Evolutionary conservation across 2,888 invertebrate species (phyloP).

Genomic region (Tachina fera): DNA sequence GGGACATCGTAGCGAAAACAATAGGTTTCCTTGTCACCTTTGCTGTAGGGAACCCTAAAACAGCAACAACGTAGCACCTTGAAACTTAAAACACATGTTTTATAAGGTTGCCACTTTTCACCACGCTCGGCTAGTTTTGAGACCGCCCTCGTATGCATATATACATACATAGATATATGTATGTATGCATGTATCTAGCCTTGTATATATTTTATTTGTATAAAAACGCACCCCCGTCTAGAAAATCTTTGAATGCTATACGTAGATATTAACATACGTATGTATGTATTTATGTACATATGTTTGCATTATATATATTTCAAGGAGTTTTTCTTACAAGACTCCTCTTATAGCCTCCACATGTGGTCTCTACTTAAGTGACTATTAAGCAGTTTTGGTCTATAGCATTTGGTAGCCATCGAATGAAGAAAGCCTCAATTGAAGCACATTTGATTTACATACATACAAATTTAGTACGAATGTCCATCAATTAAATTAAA

Average conservation of each 20-base stretch:
- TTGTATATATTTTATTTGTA: neutral
- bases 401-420: neutral
- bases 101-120: no score
- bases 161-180: no score
- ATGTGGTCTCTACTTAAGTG: conserved; percentile 48
- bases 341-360: conserved; percentile 26
- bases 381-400: conserved; percentile 33
- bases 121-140: no score
- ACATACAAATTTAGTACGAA: neutral
- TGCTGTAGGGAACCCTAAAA: no score
- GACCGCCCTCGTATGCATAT: no score
- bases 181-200: no score
- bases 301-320: neutral
- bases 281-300: neutral
- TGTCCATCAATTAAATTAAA: neutral
- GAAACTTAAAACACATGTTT: no score
- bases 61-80: no score
- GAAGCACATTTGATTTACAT: neutral
- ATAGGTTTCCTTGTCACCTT: no score
- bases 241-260: conserved; percentile 24
- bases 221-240: conserved; percentile 30
- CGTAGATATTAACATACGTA: neutral
- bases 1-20: no score
- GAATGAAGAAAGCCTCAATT: neutral
- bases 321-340: conserved; percentile 30